Evolutionary conservation across 2,797 vertebrate species (phyloP), one percentile per base, ranked within the genome.

Genomic region (Parauchenoglanis ngamensis): DNA sequence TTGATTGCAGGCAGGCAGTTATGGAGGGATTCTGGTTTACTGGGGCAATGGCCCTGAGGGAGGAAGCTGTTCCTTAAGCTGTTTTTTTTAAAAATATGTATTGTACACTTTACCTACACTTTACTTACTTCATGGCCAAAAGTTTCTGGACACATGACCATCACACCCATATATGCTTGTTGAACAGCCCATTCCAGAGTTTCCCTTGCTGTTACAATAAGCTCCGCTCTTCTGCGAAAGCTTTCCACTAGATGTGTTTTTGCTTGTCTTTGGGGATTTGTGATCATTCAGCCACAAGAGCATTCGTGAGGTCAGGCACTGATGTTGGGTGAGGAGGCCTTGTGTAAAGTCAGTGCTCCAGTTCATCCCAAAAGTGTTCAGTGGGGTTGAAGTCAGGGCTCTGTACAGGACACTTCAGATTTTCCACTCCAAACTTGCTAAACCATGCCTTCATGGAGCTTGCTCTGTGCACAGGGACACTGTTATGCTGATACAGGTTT

Each of bases 301-400:
- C 17, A 44, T 72, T 21, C 40, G 7, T 72, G 35, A 40, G 2
- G 7, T 40, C 5, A 19, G 25, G 19, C 7, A 2, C 19, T 59
- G 57, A 59, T 23, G 57, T 7, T 25, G 7, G 11, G 11, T 4
- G 63, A 65, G 25, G 63, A 65, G 25, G n/a, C 8, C 59, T 63
- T 23, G 23, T 0, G 0, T 10, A 3, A 23, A n/a, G 31, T 35
- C 2, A 40, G 35, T 1, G 1, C 3, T 40, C 1, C 7, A 23
- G 3, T 72, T 44, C 7, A 23, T 40, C 31, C 68, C 68, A 40
- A 44, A 40, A 15, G 68, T 70, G 35, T 70, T 70, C 35, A 70
- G 19, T 44, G 17, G 19, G 68, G 68, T 23, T 21, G 68, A 70
- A 10, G 31, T 70, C 31, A 70, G 31, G 17, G 31, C 67, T 40